Conservation (phyloP, 2,888 invertebrate species). For the Polydrusus cervinus region DNA sequence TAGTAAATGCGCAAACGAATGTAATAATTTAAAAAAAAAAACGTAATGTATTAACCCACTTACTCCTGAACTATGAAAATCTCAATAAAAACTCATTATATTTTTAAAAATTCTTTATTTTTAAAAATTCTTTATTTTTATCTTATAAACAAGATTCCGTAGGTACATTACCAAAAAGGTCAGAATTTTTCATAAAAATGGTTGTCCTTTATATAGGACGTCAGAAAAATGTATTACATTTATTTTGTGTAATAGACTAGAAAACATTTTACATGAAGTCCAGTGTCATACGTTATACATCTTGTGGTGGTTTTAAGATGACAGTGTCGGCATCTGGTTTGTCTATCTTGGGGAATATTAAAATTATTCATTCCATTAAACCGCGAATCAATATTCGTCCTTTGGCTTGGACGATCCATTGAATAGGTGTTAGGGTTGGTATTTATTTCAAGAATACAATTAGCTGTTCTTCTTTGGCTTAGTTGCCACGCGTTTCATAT, state of each 20-base stretch:
- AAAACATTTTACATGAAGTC: neutral
- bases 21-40: too few species aligned
- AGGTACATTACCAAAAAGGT: neutral
- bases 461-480: too few species aligned
- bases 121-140: too few species aligned
- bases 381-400: neutral
- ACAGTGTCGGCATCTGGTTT: neutral
- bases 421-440: too few species aligned
- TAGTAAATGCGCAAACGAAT: too few species aligned
- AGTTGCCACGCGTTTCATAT: neutral
- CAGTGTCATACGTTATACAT: neutral
- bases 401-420: neutral
- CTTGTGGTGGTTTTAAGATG: slow-evolving; percentile 1
- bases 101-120: neutral
- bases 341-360: neutral
- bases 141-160: neutral
- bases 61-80: neutral
- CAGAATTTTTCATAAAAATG: neutral
- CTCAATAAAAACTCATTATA: neutral
- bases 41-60: too few species aligned
- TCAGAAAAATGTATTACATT: neutral
- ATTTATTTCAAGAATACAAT: too few species aligned
- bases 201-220: neutral
- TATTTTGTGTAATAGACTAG: neutral
- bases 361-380: neutral